Evolutionary conservation across 2,797 vertebrate species (phyloP).

Genomic region (Setipinna tenuifilis): DNA sequence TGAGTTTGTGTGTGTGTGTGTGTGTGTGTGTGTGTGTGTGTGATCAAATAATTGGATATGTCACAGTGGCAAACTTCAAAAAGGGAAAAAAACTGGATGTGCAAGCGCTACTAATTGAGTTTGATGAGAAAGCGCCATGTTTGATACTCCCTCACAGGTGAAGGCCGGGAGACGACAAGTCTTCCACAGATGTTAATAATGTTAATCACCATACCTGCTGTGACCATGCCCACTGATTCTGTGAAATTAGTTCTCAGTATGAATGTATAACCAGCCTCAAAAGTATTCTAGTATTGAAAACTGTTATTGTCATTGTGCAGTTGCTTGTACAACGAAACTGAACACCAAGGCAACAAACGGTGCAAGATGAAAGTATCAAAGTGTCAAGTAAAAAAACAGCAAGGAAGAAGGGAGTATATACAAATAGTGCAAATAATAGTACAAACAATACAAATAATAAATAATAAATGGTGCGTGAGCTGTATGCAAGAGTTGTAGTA

Average conservation of each 20-base stretch:
- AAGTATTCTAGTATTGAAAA: too few species aligned
- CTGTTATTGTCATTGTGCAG: too few species aligned
- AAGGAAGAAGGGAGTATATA: too few species aligned
- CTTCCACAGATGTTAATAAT: neutral
- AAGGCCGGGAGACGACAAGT: neutral
- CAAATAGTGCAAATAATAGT: too few species aligned
- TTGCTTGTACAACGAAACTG: too few species aligned
- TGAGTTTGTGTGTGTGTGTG: neutral
- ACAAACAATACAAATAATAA: too few species aligned
- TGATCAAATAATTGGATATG: neutral
- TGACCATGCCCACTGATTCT: neutral
- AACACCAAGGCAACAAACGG: too few species aligned
- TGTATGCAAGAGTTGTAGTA: too few species aligned
- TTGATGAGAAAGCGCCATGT: neutral
- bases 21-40: neutral
- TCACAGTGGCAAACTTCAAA: constrained; percentile 5
- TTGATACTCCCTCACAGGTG: neutral
- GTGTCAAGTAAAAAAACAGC: too few species aligned
- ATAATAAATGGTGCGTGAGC: too few species aligned
- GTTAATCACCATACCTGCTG: neutral
- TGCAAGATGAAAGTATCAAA: too few species aligned
- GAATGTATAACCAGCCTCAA: neutral
- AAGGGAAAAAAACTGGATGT: neutral
- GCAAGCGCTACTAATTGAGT: neutral
- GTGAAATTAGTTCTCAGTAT: constrained; percentile 1